Evolutionary conservation across 2,797 vertebrate species (phyloP), one percentile per base, ranked within the genome.

Genomic region (Huso huso): DNA sequence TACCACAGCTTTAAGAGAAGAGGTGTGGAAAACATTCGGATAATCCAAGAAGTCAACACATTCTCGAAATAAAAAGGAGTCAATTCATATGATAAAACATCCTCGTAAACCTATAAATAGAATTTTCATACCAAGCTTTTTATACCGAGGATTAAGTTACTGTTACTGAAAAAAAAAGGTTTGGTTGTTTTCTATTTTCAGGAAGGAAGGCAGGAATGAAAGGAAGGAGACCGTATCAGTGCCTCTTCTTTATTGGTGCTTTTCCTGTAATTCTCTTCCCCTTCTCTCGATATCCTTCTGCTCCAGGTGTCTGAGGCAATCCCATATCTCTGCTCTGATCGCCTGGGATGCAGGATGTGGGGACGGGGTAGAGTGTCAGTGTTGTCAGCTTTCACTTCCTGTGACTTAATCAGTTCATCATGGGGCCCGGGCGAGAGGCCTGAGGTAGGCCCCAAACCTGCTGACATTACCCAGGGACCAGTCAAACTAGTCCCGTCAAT

Each of bases 341-440:
- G 63, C 81, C 81, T 82, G 74, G 64, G 72, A 82, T 80, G 75
- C 87, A 89, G 88, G 89, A 91, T 89, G 82, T 82, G 81, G 86
- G 73, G 60, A 68, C 70, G 82, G 83, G 81, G 83, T 76, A 79
- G 84, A 71, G 84, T 91, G 91, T 93, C 90, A 89, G 79, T 81
- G 79, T 84, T 82, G 88, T 91, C 91, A 91, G 87, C 77, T 90
- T 88, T 79, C 77, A 84, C 86, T 93, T 94, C 90, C 92, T 92
- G 87, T 83, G 73, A 81, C 78, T 77, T 92, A 92, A 94, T 94
- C 86, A 92, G 78, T 91, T 88, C 89, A 91, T 73, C 76, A 86
- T 93, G 89, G 80, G 76, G 79, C 74, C 80, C 50, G 11, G 57
- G 74, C 73, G 68, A 72, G 72, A 18, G 76, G 75, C 76, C 77